Base-by-base conservation (phyloP, 92 coral and sea anemone genomes). In the Phenganax stokvisi region DNA sequence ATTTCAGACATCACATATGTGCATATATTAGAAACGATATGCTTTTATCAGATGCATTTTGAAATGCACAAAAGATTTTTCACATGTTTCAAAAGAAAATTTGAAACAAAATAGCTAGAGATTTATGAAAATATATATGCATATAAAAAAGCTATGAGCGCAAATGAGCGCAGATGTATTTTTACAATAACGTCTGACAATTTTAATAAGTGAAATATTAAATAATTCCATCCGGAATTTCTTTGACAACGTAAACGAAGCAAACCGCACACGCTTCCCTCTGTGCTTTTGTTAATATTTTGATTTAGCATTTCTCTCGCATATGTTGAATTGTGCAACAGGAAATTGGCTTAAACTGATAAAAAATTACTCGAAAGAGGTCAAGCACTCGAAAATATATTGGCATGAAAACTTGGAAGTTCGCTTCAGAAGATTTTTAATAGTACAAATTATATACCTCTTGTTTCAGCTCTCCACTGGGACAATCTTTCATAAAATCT, bases 401-500 rank as follows among this genome's bases (percentile, higher is more conserved):
- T 68, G 54, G 52, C 73, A 30, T 13, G 73, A 37, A 37, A 37
- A 1, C 57, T 16, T 25, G 64, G 10, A 12, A 66, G 9, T 27
- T 57, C 70, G 52, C 62, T 60, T 20, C 9, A 27, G 9, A 10
- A 51, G 0, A 20, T 73, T 52, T 9, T 16, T 7, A 2, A 65
- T 44, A 2, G 27, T 65, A 65, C 16, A 11, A 44, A 6, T 73
- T 7, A 59, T 51, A 52, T 85, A 90, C 98, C 90, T 94, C 98
- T 89, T 94, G 98, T 68, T 83, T 92, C 65, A 94, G 88, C 67
- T 94, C 92, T n/a, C 98, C 98, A 8, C 97, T 88, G 55, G 98
- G 98, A 72, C 98, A 94, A 86, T 94, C 98, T 82, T 94, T 94
- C 98, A 94, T 94, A 53, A 94, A 94, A 87, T 94, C 98, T 80